Conservation (phyloP, 2,797 vertebrate species). For the Cirrhinus molitorella region DNA sequence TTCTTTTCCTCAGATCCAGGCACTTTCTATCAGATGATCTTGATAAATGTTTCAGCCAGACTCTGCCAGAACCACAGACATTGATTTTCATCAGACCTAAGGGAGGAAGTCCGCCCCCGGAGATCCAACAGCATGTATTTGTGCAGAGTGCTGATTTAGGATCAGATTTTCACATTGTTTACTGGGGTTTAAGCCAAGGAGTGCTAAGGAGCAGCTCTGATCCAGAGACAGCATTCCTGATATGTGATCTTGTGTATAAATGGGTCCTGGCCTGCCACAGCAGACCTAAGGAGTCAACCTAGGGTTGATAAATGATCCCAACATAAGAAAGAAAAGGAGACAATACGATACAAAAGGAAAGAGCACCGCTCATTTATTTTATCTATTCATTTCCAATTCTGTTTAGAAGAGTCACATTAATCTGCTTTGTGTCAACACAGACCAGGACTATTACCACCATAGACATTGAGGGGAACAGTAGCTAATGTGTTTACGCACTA, state of each 20-base stretch:
- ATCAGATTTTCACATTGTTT: constrained; percentile 45
- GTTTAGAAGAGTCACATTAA: background rate
- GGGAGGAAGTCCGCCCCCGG: constrained; percentile 17
- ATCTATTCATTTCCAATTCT: background rate
- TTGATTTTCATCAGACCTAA: constrained; percentile 36
- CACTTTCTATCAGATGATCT: constrained; percentile 38
- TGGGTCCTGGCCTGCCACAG: constrained; percentile 1
- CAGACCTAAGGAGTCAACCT: background rate
- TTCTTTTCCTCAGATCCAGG: constrained; percentile 45
- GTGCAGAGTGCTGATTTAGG: constrained; percentile 39
- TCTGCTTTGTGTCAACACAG: background rate
- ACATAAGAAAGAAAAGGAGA: background rate
- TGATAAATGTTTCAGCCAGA: constrained; percentile 35
- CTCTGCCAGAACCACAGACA: constrained; percentile 19
- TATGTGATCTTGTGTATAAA: constrained; percentile 15
- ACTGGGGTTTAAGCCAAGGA: constrained; percentile 2
- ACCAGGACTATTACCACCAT: background rate
- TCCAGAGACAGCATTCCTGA: constrained; percentile 43
- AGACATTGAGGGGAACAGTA: background rate
- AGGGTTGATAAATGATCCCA: constrained; percentile 11
- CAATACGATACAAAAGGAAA: background rate
- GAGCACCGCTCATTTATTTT: background rate
- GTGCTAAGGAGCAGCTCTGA: constrained; percentile 15
- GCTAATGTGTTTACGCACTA: background rate
- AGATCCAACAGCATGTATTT: constrained; percentile 33